Conservation (phyloP, 2,113 vertebrate genomes). For the Mustelus asterias region DNA sequence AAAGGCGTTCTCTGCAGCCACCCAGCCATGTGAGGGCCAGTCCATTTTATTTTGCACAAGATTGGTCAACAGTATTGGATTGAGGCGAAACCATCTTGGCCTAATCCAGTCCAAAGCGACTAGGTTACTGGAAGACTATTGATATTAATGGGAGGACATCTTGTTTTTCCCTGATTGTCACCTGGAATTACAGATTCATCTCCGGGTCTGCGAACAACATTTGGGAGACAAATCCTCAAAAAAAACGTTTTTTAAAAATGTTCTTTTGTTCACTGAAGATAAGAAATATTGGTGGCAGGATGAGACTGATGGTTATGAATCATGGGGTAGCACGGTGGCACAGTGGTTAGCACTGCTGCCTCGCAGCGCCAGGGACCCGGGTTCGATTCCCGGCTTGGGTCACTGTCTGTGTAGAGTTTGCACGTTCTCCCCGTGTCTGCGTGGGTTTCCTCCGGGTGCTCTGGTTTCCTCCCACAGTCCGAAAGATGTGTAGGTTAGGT, state of each 20-base stretch:
- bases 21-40: neutral
- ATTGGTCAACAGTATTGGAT: neutral
- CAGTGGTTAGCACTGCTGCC: no score
- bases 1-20: neutral
- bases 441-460: no score
- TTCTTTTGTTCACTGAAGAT: neutral
- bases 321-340: neutral
- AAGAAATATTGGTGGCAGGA: neutral
- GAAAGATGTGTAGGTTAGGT: no score
- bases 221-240: neutral
- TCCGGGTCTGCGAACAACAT: neutral
- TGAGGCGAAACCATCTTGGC: neutral
- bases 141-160: neutral
- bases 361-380: no score
- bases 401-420: no score
- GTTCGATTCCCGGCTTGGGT: no score
- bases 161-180: neutral
- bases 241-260: neutral
- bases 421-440: no score
- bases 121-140: neutral
- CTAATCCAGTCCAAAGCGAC: neutral
- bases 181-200: neutral
- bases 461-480: no score
- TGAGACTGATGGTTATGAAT: neutral
- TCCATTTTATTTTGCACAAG: neutral